These are phyloP conservation scores for Chamaea fasciata DNA, from an alignment of 2,113 vertebrate species.

Conservation along the genomic window DNA sequence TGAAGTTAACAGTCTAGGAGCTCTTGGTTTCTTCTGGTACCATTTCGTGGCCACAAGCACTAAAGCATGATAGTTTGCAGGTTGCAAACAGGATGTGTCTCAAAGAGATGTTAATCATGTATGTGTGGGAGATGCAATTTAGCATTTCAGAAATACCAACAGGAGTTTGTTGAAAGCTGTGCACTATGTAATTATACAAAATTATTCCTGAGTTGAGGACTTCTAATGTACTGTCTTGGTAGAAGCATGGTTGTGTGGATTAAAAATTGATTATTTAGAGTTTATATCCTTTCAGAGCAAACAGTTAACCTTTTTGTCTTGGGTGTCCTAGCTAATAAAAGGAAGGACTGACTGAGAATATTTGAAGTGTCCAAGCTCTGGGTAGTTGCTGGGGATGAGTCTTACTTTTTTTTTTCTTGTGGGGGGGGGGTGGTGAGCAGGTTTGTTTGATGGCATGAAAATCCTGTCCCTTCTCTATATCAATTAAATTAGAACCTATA, in stretches of 20 bases:
- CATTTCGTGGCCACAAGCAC: neutral
- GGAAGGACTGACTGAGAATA: neutral
- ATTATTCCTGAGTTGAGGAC: neutral
- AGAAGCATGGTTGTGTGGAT: neutral
- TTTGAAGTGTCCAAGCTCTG: neutral
- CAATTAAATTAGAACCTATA: neutral
- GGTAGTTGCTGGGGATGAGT: neutral
- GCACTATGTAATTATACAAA: neutral
- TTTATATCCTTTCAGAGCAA: neutral
- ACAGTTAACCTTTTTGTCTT: neutral
- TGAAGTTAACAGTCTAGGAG: neutral
- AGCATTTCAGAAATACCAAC: neutral
- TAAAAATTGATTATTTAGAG: neutral
- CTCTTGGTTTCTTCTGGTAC: neutral
- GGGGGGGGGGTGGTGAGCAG: rapidly evolving
- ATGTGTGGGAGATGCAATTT: neutral
- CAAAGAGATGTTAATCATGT: neutral
- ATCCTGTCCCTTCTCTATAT: neutral
- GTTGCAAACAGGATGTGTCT: neutral
- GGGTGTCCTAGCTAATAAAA: neutral
- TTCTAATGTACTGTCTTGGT: neutral
- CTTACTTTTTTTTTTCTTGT: neutral
- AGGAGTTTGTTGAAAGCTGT: neutral
- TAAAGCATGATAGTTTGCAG: neutral
- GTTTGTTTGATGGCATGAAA: neutral